Base-by-base conservation (phyloP, 2,113 vertebrate genomes). In the Pygoscelis antarcticus region DNA sequence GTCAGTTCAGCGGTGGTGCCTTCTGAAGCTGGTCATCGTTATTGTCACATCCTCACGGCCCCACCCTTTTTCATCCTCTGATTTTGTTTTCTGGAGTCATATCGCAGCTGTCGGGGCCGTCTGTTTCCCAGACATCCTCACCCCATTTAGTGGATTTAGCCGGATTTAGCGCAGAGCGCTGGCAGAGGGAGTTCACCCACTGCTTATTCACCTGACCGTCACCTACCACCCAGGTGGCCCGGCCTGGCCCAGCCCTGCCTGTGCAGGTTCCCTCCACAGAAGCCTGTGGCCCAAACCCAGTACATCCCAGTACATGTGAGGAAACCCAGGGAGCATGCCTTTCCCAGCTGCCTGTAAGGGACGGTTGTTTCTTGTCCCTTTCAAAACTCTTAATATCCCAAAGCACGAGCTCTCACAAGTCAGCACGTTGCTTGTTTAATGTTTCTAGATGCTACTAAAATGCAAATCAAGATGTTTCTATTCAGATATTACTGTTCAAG, bases 301-400 rank as follows among this genome's bases (percentile, higher is more conserved):
- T 29, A 3, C 22, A 20, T 29, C 19, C 23, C 10, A 4, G 17
- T 25, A 12, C 11, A 0, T 19, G 4, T 25, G 23, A 44, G 77
- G 55, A 87, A 54, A 34, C 9, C 1, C 32, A 6, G 27, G 51
- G 42, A 79, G 5, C 10, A 3, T 16, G 5, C 27, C 12, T 74
- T 57, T 66, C 19, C 26, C 38, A 36, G 13, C 55, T 78, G 25
- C n/a, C 47, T 6, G 0, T 22, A 40, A 47, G 36, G 46, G 27
- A 16, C 7, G 25, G 32, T 11, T 62, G 46, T 21, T 94, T 38
- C 9, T 51, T 47, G 16, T 68, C 52, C 16, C 12, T 65, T 82
- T 58, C 6, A 46, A 65, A 76, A 32, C 42, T 60, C 3, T 7
- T 11, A 30, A 7, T 58, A 22, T 52, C 12, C 29, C 46, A 6